phyloP scores from a whole-genome alignment of 1,140 invertebrate genomes.

The Stenopsyche tienmushanensis region DNA sequence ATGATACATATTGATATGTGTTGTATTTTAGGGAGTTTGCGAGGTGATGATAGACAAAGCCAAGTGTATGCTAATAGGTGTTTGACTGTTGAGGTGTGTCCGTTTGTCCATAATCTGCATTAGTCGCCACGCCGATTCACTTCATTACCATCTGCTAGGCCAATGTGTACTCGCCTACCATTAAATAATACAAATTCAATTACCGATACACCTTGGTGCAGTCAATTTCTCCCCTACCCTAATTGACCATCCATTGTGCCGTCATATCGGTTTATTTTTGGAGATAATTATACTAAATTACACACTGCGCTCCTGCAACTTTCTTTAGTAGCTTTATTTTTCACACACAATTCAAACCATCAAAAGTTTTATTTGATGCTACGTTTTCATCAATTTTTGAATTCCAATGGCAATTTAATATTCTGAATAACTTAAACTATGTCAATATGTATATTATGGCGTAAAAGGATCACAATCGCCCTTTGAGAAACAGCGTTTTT shows the following conservation, averaged over 20 bases:
- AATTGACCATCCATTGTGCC: conserved; percentile 7
- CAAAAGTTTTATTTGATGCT: no score
- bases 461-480: no score
- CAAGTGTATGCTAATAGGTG: background rate
- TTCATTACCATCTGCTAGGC: conserved; percentile 19
- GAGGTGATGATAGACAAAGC: background rate
- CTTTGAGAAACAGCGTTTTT: background rate
- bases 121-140: conserved; percentile 3
- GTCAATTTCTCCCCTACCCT: background rate
- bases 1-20: no score
- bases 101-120: conserved; percentile 12
- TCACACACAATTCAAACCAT: no score
- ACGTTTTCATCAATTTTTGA: no score
- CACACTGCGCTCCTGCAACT: background rate
- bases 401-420: no score
- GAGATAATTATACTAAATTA: conserved; percentile 22
- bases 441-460: no score
- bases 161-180: background rate
- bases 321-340: no score
- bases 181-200: conserved; percentile 19
- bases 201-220: conserved; percentile 10
- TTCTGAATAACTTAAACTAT: no score
- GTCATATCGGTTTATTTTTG: background rate
- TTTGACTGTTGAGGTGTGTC: background rate
- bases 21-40: no score